phyloP scores from a whole-genome alignment of 2,113 vertebrate genomes.

The Lagenorhynchus albirostris region DNA sequence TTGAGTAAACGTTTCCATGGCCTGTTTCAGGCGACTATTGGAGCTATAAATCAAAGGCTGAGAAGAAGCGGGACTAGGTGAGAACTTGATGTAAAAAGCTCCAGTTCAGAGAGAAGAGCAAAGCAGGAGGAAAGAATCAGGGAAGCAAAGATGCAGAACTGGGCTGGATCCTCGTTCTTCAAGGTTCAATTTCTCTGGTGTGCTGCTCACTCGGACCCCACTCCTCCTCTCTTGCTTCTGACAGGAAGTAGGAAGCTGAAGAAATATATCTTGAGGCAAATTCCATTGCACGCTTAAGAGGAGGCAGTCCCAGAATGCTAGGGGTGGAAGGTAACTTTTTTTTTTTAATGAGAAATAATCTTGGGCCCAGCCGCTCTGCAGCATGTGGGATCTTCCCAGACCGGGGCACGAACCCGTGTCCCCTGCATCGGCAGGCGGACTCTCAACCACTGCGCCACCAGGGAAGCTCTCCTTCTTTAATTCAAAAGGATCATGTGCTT shows the following conservation, averaged over 20 bases:
- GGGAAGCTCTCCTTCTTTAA: neutral
- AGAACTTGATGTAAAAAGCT: neutral
- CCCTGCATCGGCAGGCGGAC: no score
- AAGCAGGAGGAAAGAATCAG: neutral
- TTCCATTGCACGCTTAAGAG: neutral
- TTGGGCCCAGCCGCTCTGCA: neutral
- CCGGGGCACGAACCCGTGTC: no score
- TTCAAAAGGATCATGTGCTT: constrained; percentile 9
- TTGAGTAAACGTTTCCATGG: neutral
- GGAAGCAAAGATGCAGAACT: neutral
- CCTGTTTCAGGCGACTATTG: neutral
- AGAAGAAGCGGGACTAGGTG: neutral
- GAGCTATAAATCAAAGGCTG: neutral
- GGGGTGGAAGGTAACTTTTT: neutral
- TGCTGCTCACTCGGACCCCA: neutral
- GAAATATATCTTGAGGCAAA: neutral
- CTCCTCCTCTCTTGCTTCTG: neutral
- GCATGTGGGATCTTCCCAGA: no score
- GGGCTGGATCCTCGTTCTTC: neutral
- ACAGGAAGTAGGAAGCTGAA: neutral
- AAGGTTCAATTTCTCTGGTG: neutral
- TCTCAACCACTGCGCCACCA: no score
- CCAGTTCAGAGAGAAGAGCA: neutral
- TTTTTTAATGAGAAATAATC: neutral
- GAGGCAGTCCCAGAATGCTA: neutral